Percentiles rank a stretch among this genome's conserved stretches.
Conservation (phyloP, 2,797 vertebrate species). For the Chaetodon trifasciatus region DNA sequence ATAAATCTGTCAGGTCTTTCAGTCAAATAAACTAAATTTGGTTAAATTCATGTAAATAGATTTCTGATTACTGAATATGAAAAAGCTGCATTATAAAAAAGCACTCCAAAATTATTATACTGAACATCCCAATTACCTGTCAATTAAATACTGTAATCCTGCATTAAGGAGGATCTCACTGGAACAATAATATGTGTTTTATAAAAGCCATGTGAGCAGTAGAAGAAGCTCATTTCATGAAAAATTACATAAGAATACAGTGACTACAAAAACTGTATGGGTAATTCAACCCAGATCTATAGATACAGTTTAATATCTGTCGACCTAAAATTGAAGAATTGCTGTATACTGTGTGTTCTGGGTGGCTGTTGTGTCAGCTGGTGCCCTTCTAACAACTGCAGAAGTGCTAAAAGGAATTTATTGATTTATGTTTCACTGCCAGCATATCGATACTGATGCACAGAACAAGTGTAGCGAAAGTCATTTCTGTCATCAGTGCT, state of each 20-base stretch:
- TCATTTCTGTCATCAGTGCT: neutral
- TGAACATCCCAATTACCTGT: neutral
- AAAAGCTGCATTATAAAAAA: neutral
- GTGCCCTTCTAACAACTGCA: slow-evolving; percentile 1
- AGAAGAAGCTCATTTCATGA: neutral
- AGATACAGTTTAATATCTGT: neutral
- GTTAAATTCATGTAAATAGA: neutral
- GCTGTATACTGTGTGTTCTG: neutral
- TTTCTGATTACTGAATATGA: neutral
- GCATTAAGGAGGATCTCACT: neutral
- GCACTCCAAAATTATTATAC: neutral
- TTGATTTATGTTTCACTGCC: slow-evolving; percentile 29
- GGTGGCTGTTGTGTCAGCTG: neutral
- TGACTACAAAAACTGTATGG: neutral
- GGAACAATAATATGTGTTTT: neutral
- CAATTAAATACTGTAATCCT: neutral
- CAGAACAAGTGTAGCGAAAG: slow-evolving; percentile 1
- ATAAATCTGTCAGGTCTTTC: neutral
- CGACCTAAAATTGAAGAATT: neutral
- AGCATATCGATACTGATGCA: slow-evolving; percentile 27
- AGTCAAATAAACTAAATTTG: neutral
- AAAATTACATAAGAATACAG: neutral
- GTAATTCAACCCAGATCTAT: neutral
- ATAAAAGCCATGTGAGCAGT: neutral
- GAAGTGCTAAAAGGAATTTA: slow-evolving; percentile 17